phyloP scores from a whole-genome alignment of 2,888 invertebrate genomes.

The Cotesia congregata region DNA sequence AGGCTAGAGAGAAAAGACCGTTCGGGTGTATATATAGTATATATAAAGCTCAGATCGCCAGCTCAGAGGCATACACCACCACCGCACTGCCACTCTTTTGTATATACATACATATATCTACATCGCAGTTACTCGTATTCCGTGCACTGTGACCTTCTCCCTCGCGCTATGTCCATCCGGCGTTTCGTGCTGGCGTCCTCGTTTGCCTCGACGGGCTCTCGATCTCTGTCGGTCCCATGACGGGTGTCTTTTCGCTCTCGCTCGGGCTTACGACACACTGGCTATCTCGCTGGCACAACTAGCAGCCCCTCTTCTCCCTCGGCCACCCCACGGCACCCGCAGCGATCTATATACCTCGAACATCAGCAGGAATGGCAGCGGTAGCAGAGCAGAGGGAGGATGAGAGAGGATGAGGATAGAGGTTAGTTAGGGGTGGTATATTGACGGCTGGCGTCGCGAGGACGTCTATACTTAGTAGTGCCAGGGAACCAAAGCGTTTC shows the following conservation, averaged over 20 bases:
- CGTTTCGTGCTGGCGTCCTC: slow-evolving; percentile 29
- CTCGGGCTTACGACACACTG: slow-evolving; percentile 16
- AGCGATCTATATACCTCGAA: slow-evolving; percentile 24
- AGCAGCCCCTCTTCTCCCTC: no score
- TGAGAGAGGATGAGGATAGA: slow-evolving; percentile 44
- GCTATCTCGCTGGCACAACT: slow-evolving; percentile 39
- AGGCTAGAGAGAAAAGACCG: slow-evolving; percentile 42
- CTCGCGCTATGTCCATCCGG: slow-evolving; percentile 44
- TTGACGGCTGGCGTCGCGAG: slow-evolving; percentile 70
- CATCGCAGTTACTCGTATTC: neutral
- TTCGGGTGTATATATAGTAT: neutral
- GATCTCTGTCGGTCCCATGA: neutral
- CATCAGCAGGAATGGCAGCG: slow-evolving; percentile 45
- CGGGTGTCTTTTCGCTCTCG: neutral
- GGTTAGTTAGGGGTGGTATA: slow-evolving; percentile 70
- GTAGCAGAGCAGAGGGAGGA: slow-evolving; percentile 35
- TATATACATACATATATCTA: neutral
- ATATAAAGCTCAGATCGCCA: neutral
- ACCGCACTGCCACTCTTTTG: slow-evolving; percentile 40
- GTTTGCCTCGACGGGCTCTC: slow-evolving; percentile 17
- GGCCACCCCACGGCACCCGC: slow-evolving; percentile 19
- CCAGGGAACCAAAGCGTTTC: slow-evolving; percentile 67
- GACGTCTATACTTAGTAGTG: slow-evolving; percentile 69
- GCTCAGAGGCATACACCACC: slow-evolving; percentile 47
- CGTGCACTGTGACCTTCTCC: slow-evolving; percentile 40